Conservation (phyloP, 35 echinoderm and acorn worm species). For the Heliocidaris tuberculata region DNA sequence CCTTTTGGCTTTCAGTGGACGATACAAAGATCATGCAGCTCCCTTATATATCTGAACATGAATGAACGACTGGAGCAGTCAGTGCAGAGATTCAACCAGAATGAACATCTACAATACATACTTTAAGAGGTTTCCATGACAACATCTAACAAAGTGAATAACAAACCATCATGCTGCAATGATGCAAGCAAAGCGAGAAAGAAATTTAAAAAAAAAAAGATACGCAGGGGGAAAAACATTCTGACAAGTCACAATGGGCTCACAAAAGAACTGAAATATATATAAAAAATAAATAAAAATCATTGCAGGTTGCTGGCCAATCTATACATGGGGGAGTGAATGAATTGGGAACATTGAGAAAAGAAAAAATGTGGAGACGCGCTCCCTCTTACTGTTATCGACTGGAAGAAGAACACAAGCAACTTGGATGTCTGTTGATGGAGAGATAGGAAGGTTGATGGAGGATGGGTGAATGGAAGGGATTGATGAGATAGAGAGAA, state of each 20-base stretch:
- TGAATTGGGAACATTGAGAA: neutral
- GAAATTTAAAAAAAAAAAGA: too few relatives aligned
- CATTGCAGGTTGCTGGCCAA: neutral
- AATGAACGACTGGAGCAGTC: too few relatives aligned
- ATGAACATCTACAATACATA: too few relatives aligned
- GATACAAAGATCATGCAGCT: too few relatives aligned
- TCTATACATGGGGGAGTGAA: neutral
- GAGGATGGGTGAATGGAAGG: slow-evolving; percentile 37
- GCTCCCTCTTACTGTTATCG: slow-evolving; percentile 60
- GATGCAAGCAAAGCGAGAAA: too few relatives aligned
- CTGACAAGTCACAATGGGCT: neutral
- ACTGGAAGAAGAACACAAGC: slow-evolving; percentile 66
- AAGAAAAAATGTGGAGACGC: neutral
- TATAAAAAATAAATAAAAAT: neutral
- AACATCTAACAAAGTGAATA: too few relatives aligned
- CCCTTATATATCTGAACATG: neutral
- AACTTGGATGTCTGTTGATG: slow-evolving; percentile 63
- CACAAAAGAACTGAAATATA: neutral
- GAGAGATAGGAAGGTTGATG: slow-evolving; percentile 23
- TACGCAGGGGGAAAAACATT: neutral
- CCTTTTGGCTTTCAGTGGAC: too few relatives aligned
- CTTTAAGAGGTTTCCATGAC: too few relatives aligned
- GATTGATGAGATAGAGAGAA: neutral
- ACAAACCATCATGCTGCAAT: too few relatives aligned
- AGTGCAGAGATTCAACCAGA: too few relatives aligned